A percentile compares a stretch with the other conserved stretches of the same genome.
phyloP scores from a whole-genome alignment of 2,113 vertebrate genomes.

The Crotalus horridus region DNA sequence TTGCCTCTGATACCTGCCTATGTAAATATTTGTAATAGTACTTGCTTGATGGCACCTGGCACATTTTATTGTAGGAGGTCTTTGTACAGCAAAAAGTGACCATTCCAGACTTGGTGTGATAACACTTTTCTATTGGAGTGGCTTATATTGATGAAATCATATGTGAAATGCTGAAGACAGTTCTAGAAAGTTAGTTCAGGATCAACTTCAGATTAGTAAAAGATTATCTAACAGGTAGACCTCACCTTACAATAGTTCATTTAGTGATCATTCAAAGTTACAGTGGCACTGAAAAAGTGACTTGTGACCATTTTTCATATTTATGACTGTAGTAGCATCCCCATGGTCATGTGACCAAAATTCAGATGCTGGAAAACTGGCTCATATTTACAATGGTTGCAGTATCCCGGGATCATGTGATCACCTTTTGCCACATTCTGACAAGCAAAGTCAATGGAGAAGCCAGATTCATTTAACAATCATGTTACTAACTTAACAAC shows the following conservation, averaged over 20 bases:
- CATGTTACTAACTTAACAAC: neutral
- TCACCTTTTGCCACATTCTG: neutral
- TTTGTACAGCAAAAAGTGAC: neutral
- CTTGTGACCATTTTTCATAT: neutral
- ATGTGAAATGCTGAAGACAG: neutral
- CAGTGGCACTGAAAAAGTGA: neutral
- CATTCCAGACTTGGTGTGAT: neutral
- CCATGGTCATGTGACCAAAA: neutral
- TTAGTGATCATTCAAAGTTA: neutral
- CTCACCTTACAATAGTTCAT: neutral
- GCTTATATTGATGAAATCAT: no score
- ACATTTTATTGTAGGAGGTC: neutral
- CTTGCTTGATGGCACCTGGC: neutral
- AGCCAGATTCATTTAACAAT: neutral
- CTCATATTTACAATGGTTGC: neutral
- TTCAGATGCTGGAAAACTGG: neutral
- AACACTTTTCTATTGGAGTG: neutral
- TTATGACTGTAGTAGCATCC: neutral
- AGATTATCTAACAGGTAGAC: neutral
- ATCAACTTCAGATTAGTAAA: neutral
- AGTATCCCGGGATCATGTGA: neutral
- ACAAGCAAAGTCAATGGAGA: neutral
- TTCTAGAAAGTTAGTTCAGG: neutral
- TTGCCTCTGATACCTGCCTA: neutral
- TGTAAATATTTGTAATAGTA: neutral